phyloP scores from a whole-genome alignment of 2,113 vertebrate genomes.

The Castor canadensis region DNA sequence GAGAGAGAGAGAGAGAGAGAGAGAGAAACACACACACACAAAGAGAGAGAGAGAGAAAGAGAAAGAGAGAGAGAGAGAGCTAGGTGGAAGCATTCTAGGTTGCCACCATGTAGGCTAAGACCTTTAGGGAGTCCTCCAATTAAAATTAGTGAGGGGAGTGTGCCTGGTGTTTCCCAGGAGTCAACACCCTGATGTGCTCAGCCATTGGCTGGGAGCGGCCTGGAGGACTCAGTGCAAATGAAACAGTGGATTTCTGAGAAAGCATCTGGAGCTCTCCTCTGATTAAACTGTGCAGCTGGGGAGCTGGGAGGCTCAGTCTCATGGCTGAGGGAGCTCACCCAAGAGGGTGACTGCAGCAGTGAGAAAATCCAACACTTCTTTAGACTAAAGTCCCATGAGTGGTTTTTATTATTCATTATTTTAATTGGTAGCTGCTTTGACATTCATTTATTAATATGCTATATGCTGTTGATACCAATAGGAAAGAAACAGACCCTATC shows the following conservation, averaged over 20 bases:
- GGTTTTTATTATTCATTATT: not conserved
- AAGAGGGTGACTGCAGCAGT: not conserved
- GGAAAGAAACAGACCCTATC: not conserved
- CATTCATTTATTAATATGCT: not conserved
- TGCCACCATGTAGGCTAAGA: not conserved
- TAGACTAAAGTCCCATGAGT: not conserved
- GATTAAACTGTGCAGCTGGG: not conserved
- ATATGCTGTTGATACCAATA: not conserved
- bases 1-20: no score
- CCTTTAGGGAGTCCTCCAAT: not conserved
- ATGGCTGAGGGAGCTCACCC: not conserved
- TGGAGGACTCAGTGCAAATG: not conserved
- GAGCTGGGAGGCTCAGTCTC: not conserved
- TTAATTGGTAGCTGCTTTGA: not conserved
- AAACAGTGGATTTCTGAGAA: not conserved
- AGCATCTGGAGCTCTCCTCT: not conserved
- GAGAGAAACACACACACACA: no score
- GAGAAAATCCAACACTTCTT: not conserved
- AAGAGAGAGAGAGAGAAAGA: no score
- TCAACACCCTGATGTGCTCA: not conserved
- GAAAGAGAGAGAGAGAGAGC: not conserved
- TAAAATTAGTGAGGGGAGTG: not conserved
- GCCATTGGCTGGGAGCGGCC: not conserved
- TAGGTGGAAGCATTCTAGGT: not conserved
- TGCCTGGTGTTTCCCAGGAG: not conserved